Percentiles rank a stretch among this genome's conserved stretches.
phyloP scores from a whole-genome alignment of 2,797 vertebrate species.

The Pempheris klunzingeri region DNA sequence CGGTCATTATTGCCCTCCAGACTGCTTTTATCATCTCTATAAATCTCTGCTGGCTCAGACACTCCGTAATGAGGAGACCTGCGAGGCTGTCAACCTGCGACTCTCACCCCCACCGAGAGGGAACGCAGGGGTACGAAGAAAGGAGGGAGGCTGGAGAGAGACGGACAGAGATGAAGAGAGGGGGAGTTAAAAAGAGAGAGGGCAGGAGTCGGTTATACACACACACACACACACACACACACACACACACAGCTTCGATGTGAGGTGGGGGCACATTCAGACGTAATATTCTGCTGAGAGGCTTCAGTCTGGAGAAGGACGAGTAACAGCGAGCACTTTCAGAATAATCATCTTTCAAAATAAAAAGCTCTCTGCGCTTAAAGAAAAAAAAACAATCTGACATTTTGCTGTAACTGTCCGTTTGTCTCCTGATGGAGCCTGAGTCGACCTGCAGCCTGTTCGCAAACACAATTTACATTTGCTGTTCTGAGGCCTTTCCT shows the following conservation, averaged over 20 bases:
- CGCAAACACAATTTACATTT: neutral
- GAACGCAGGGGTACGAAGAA: slow-evolving; percentile 17
- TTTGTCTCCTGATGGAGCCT: slow-evolving; percentile 4
- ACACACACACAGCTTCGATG: neutral
- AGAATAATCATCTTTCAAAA: slow-evolving; percentile 18
- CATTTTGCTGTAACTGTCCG: neutral
- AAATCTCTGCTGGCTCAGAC: slow-evolving; percentile 79
- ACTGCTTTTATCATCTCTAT: slow-evolving; percentile 82
- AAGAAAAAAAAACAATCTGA: slow-evolving; percentile 12
- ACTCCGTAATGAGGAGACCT: slow-evolving; percentile 76
- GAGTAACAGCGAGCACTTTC: slow-evolving; percentile 6
- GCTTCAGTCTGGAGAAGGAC: slow-evolving; percentile 4
- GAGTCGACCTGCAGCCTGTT: neutral
- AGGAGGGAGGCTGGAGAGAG: slow-evolving; percentile 39
- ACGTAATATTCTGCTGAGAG: slow-evolving; percentile 19
- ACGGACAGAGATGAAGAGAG: slow-evolving; percentile 31
- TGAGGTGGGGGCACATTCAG: slow-evolving; percentile 2
- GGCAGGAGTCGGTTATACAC: slow-evolving; percentile 8
- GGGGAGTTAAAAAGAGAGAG: slow-evolving; percentile 40
- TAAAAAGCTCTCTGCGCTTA: slow-evolving; percentile 15
- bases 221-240: slow-evolving; percentile 4
- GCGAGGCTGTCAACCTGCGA: slow-evolving; percentile 70
- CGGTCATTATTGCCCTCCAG: slow-evolving; percentile 81
- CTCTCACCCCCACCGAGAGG: slow-evolving; percentile 62
- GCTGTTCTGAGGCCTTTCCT: neutral